Base-by-base conservation (phyloP, 1,140 invertebrate genomes). In the Camponotus vicinus region DNA sequence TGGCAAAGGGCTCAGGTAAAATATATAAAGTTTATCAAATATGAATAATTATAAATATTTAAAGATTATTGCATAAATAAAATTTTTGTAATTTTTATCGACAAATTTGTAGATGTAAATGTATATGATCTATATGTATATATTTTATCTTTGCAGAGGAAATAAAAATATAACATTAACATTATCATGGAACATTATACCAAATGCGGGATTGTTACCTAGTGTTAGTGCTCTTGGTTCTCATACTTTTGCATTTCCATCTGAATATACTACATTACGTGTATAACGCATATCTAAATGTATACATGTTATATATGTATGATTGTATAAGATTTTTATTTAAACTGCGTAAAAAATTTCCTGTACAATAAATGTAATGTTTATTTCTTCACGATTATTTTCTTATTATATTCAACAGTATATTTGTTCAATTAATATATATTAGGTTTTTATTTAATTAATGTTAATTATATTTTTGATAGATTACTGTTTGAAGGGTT, bases 141-240 rank as follows among this genome's bases (percentile, higher is more conserved):
- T 80, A 37, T 78, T n/a, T 21, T 49, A 3, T 69, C 37, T 94
- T 97, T 96, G 64, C 95, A 99, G 98, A 92, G 98, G 97, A 67
- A 99, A 99, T 94, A 97, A 97, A 91, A 99, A 99, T 95, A 97
- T 99, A 1, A 99, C 98, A 3, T 95, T 99, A 70, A 98, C 97
- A n/a, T 94, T 99, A 18, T 98, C 98, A 0, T 99, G 99, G 98
- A 99, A 99, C 95, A 98, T 99, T 55, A 99, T 99, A 89, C 99
- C 99, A 59, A 99, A 99, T 96, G 99, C 99, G 91, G 99, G 99
- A 59, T 96, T 98, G 77, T 95, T 99, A 80, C 98, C 98, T 37
- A 98, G 97, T 91, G 96, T 99, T 52, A 96, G 97, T 94, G 97
- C 98, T 18, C 95, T 96, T 90, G 98, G 98, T 69, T 96, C 96